Evolutionary conservation across 2,113 vertebrate genomes (phyloP).

Genomic region (Megaceryle torquata): DNA sequence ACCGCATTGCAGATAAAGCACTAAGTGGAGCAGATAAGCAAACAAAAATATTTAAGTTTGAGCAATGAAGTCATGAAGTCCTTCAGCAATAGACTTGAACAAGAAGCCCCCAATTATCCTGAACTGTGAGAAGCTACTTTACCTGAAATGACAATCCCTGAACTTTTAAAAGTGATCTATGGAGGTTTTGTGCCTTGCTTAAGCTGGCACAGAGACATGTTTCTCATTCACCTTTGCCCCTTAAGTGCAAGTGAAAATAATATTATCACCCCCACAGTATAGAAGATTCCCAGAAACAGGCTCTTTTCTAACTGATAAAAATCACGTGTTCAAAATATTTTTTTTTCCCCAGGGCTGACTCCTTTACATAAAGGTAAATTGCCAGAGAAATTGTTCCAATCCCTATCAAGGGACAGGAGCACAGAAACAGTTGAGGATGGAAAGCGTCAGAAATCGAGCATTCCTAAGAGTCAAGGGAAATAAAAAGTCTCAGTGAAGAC

Average conservation of each 20-base stretch:
- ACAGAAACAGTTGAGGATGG: background rate
- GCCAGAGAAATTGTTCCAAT: background rate
- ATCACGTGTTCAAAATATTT: background rate
- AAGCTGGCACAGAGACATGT: background rate
- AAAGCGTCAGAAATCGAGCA: background rate
- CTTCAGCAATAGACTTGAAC: background rate
- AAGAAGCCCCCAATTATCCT: background rate
- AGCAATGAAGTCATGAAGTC: background rate
- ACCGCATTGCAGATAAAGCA: background rate
- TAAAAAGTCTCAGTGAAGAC: background rate
- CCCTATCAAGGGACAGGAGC: background rate
- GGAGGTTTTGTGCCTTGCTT: background rate
- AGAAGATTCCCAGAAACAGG: background rate
- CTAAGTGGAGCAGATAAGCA: background rate
- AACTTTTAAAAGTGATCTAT: background rate
- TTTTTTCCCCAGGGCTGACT: background rate
- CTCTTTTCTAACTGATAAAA: background rate
- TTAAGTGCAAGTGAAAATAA: background rate
- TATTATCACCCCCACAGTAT: background rate
- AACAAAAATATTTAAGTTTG: background rate
- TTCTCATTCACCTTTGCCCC: background rate
- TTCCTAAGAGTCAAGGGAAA: rapidly evolving
- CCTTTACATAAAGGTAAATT: background rate
- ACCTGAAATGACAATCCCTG: background rate
- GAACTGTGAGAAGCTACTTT: background rate